A percentile compares a stretch with the other conserved stretches of the same genome.
Conservation (phyloP, 1,140 invertebrate species). For the Riptortus pedestris region DNA sequence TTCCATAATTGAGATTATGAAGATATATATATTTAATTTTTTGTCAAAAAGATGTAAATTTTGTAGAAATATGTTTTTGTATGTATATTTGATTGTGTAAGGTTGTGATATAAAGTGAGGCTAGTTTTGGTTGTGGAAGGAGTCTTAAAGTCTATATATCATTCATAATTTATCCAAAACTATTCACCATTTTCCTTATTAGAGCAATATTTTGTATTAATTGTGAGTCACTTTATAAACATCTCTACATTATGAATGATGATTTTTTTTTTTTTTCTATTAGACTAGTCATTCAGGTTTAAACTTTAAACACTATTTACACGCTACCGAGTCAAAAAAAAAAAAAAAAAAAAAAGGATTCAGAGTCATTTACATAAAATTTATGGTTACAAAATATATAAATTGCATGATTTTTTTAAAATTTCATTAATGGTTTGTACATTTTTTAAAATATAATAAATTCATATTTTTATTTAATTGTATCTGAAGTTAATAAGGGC, state of each 20-base stretch:
- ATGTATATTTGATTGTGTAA: constrained; percentile 18
- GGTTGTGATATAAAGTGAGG: constrained; percentile 11
- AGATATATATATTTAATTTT: constrained; percentile 13
- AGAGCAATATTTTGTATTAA: not conserved
- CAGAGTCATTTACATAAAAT: too few species aligned
- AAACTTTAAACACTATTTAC: too few species aligned
- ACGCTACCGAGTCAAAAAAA: too few species aligned
- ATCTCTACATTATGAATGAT: not conserved
- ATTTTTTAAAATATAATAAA: too few species aligned
- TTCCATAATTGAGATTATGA: constrained; percentile 1
- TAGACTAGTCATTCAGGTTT: not conserved
- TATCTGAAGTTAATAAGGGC: too few species aligned
- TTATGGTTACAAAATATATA: too few species aligned
- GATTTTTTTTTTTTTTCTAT: not conserved
- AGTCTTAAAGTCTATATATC: not conserved
- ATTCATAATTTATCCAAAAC: not conserved
- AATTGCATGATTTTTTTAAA: too few species aligned
- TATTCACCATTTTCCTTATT: not conserved
- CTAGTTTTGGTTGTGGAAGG: constrained; percentile 1
- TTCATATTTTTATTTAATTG: too few species aligned
- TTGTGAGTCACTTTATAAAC: not conserved
- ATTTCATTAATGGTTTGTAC: too few species aligned
- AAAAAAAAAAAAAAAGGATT: too few species aligned
- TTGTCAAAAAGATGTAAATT: constrained; percentile 6
- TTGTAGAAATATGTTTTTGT: constrained; percentile 15